These are phyloP conservation scores for Pelusios castaneus DNA, from an alignment of 2,113 vertebrate genomes.

Conservation along the genomic window DNA sequence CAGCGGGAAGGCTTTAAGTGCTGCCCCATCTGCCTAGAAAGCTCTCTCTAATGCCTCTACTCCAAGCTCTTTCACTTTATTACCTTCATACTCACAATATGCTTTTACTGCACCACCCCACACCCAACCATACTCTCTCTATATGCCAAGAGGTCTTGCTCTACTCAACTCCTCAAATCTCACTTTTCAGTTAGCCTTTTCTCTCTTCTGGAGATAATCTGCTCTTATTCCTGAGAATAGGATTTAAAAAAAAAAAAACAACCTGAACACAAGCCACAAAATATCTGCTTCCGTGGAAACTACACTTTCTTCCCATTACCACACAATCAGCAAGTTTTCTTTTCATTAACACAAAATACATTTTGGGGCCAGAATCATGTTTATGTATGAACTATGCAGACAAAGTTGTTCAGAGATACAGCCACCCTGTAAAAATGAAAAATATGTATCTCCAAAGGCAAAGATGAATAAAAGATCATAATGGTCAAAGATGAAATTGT, in stretches of 20 bases:
- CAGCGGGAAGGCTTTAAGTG: not conserved
- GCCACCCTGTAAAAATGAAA: not conserved
- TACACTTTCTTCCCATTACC: not conserved
- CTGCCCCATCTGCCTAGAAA: not conserved
- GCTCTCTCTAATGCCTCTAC: not conserved
- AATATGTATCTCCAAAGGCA: not conserved
- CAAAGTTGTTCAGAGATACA: not conserved
- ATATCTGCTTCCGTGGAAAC: not conserved
- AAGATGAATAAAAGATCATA: not conserved
- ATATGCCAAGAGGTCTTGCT: not conserved
- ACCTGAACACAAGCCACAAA: not conserved
- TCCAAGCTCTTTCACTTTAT: not conserved
- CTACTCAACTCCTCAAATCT: not conserved
- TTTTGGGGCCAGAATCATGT: not conserved
- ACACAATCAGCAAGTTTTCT: not conserved
- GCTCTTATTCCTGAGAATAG: not conserved
- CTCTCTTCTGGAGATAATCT: not conserved
- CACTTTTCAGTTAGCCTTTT: not conserved
- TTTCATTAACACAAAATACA: not conserved
- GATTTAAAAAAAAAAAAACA: not conserved
- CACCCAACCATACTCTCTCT: not conserved
- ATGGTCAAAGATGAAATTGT: not conserved
- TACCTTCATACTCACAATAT: not conserved
- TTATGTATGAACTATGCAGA: not conserved
- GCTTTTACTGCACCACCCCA: not conserved